Evolutionary conservation across 2,888 invertebrate genomes (phyloP), one percentile per base, ranked within the genome.

Genomic region (Drosophila lutescens): DNA sequence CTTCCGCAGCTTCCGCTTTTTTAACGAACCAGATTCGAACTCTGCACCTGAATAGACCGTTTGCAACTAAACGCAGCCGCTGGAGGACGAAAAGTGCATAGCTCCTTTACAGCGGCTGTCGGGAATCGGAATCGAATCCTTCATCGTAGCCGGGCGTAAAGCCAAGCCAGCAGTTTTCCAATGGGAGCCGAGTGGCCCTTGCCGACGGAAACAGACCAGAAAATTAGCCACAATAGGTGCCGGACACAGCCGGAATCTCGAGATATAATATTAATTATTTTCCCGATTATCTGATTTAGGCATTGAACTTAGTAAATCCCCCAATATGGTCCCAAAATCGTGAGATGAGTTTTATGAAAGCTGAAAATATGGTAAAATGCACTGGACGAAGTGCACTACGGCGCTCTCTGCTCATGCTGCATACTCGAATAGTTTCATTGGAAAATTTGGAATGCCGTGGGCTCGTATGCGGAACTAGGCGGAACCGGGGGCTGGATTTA

Each of bases 31-130:
- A 75, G 55, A 46, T 51, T 84, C 80, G 86, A 89, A 89, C 90
- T 90, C 78, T 83, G 75, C 91, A 82, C 85, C 86, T 87, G 88
- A 91, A 88, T 89, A 84, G 91, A 90, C 90, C 90, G 90, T 89
- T 91, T 90, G 90, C 88, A 91, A 91, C 91, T 91, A 90, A 91
- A 85, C 34, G 30, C 50, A n/a, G 26, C 5, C 49, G 20, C 46
- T 36, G 63, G 57, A 53, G 15, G 73, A 68, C 76, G 78, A 74
- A 72, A 86, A 80, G 59, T 84, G 89, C 81, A 82, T 78, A 76
- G 84, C 54, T 70, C 44, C 51, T 46, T 17, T 74, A 78, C 66
- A 73, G 50, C 68, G 65, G 65, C n/a, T 68, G 46, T 58, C 61
- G 63, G 50, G 57, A 71, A 55, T 59, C 74, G 23, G 23, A 41